These are phyloP conservation scores for Amblyopsis hoosieri DNA, from an alignment of 2,797 vertebrate species.

Conservation along the genomic window DNA sequence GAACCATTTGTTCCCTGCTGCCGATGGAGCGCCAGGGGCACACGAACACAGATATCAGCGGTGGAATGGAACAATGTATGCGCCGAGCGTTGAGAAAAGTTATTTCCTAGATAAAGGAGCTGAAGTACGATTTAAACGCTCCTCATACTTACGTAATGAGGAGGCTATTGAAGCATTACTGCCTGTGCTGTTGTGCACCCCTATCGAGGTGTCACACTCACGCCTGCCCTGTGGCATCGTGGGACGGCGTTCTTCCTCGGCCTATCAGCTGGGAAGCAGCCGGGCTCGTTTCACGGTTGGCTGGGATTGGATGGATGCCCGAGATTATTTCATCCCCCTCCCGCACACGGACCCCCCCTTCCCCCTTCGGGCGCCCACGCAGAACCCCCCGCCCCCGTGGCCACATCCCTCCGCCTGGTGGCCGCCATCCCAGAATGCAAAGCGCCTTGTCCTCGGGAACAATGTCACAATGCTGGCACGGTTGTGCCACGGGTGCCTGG, in stretches of 20 bases:
- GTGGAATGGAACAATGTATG: neutral
- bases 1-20: constrained; percentile 43
- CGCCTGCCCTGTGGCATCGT: neutral
- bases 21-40: constrained; percentile 39
- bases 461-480: constrained; percentile 9
- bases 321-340: neutral
- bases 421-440: constrained; percentile 36
- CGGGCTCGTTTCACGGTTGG: constrained; percentile 9
- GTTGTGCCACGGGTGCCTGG: neutral
- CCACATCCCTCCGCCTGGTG: constrained; percentile 26
- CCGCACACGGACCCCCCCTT: neutral
- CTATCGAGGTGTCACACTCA: neutral
- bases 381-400: constrained; percentile 7
- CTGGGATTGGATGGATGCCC: constrained; percentile 2
- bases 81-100: neutral
- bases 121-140: neutral
- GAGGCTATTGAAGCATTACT: neutral
- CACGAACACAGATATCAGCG: neutral
- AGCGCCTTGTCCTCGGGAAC: constrained; percentile 6
- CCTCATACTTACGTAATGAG: neutral
- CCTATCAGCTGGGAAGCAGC: constrained; percentile 22
- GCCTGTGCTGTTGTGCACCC: neutral
- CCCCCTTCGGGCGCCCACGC: constrained; percentile 9
- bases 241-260: neutral
- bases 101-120: too few relatives aligned